Evolutionary conservation across 1,140 invertebrate genomes (phyloP), one percentile per base, ranked within the genome.

Genomic region (Drosophila busckii): DNA sequence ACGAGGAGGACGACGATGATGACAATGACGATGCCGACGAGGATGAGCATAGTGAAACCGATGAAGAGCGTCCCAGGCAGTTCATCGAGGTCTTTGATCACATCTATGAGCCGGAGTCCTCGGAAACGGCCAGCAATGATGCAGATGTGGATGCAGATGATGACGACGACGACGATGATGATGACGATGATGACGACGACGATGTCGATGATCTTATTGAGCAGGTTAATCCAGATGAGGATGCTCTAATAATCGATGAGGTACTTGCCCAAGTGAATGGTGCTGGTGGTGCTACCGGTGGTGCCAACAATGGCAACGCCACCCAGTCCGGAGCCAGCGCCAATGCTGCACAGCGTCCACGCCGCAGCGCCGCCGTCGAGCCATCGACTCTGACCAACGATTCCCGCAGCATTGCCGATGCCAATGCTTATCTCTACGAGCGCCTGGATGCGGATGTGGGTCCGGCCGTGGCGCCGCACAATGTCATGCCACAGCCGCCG

Each of bases 31-130:
- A 60, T 8, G 48, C 54, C 20, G 58, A 61, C 31, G 90, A 90
- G 25, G 92, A 93, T 45, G 92, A 93, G 54, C 92, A 91, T 16
- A 90, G 89, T 9, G 89, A 90, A 22, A 89, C 90, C 25, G 89
- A 90, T 31, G 87, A 87, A 42, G 87, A 88, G 49, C 55, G 64
- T 5, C 78, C 76, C 23, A 71, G 82, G 4, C 84, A 83, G 29
- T 87, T 87, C 17, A 86, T 87, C 38, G 84, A 88, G 52, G 71
- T 87, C 10, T 82, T 90, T 37, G 89, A 90, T 45, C 89, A 83
- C 41, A 71, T 60, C 84, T 89, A 84, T 89, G 78, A 90, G 88
- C 50, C 88, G 84, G 68, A 90, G 88, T 73, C 90, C 88, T 40
- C 87, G 82, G 83, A 89, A 35, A 87, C 88, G 7, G 88, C 84